Conservation (phyloP, 2,113 vertebrate species). For the Pollachius pollachius region DNA sequence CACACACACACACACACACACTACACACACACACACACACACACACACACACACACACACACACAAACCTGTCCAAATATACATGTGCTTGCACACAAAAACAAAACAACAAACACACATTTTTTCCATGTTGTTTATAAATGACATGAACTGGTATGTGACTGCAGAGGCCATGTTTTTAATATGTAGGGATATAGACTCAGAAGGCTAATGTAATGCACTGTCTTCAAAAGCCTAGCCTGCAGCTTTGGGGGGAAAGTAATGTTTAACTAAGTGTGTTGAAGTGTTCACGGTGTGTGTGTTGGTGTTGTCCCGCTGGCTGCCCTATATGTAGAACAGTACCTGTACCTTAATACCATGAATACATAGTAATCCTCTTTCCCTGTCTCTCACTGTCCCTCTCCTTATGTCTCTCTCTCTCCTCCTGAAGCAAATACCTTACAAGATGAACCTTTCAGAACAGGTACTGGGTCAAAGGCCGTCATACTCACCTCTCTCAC, state of each 20-base stretch:
- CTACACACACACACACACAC: too few relatives aligned
- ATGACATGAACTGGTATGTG: constrained; percentile 36
- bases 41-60: too few relatives aligned
- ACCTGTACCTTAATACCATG: constrained; percentile 12
- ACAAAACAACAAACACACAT: too few relatives aligned
- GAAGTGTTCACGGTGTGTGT: background rate
- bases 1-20: too few relatives aligned
- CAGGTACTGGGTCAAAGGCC: constrained; percentile 61
- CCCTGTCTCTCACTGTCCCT: constrained; percentile 53
- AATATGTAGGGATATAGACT: constrained; percentile 27
- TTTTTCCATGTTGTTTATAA: constrained; percentile 29
- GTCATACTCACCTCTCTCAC: constrained; percentile 37
- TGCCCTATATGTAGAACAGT: constrained; percentile 26
- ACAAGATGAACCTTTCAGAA: constrained; percentile 76
- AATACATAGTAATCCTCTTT: constrained; percentile 51
- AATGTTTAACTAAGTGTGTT: too few relatives aligned
- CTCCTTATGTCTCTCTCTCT: constrained; percentile 57
- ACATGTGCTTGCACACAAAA: too few relatives aligned
- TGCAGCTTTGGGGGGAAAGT: background rate
- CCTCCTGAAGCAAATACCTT: constrained; percentile 70
- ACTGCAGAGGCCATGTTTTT: background rate
- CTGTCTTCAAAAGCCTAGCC: constrained; percentile 21
- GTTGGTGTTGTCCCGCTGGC: background rate
- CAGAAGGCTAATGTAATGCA: constrained; percentile 16
- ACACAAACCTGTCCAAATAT: too few relatives aligned